phyloP scores from a whole-genome alignment of 2,113 vertebrate species.

The Lepisosteus osseus region DNA sequence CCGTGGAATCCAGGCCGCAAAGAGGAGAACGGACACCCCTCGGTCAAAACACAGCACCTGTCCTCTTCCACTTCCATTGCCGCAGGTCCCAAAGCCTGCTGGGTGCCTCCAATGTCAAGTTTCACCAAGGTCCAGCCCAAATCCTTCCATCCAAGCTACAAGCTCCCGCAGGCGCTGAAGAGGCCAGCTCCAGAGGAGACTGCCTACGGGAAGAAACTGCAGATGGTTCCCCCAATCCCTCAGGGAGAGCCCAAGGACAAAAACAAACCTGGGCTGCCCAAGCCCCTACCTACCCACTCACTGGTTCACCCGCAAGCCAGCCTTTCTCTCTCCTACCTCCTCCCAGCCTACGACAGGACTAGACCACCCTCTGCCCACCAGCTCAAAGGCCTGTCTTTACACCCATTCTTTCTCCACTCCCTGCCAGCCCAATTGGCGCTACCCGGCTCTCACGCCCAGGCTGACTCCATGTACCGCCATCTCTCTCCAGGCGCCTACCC shows the following conservation, averaged over 20 bases:
- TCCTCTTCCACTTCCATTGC: constrained; percentile 12
- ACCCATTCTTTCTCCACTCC: constrained; percentile 30
- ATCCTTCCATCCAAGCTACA: constrained; percentile 44
- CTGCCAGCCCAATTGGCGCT: constrained; percentile 50
- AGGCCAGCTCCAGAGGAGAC: constrained; percentile 33
- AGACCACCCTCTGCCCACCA: constrained; percentile 42
- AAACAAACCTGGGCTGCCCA: constrained; percentile 47
- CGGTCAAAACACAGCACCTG: constrained; percentile 18
- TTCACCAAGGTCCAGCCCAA: constrained; percentile 63
- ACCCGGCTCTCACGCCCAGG: constrained; percentile 40
- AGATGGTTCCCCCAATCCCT: constrained; percentile 24
- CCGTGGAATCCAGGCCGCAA: constrained; percentile 37
- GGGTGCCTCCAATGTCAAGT: constrained; percentile 51
- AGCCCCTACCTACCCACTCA: constrained; percentile 44
- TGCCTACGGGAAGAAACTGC: constrained; percentile 42
- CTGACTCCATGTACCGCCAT: constrained; percentile 46
- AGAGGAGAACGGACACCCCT: constrained; percentile 20
- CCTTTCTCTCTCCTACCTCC: constrained; percentile 34
- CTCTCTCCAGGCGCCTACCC: constrained; percentile 41
- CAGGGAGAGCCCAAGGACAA: constrained; percentile 58
- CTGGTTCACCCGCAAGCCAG: constrained; percentile 28
- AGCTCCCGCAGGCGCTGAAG: constrained; percentile 35
- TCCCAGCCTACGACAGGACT: constrained; percentile 46
- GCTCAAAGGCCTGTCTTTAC: constrained; percentile 31
- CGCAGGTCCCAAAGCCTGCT: constrained; percentile 31